phyloP scores from a whole-genome alignment of 2,113 vertebrate species.

The Puffinus mauretanicus region DNA sequence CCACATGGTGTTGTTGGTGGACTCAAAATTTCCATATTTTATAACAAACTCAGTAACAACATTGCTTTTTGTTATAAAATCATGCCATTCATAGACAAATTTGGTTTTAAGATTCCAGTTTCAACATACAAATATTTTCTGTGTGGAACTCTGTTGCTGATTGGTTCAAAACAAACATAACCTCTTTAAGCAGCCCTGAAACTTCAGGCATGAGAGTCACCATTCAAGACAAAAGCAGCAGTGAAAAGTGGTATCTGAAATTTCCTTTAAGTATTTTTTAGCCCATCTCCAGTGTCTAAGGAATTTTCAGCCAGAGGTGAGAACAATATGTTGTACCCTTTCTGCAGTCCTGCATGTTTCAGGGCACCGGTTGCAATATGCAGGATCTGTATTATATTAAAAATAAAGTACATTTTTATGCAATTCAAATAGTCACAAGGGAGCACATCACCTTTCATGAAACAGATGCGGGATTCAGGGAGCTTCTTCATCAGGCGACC shows the following conservation, averaged over 20 bases:
- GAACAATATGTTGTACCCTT: neutral
- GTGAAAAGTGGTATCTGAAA: neutral
- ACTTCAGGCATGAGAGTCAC: neutral
- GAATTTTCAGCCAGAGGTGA: neutral
- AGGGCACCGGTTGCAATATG: neutral
- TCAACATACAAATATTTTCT: neutral
- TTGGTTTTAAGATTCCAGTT: neutral
- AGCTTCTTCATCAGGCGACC: slow-evolving; percentile 79
- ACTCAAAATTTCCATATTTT: neutral
- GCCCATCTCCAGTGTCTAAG: neutral
- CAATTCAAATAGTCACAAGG: neutral
- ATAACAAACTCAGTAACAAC: neutral
- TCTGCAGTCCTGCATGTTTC: neutral
- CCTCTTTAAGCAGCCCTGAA: neutral
- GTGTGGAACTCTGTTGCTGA: neutral
- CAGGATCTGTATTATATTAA: neutral
- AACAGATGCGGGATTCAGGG: slow-evolving; percentile 80
- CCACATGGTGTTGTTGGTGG: neutral
- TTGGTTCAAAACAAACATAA: neutral
- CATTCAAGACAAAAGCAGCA: neutral
- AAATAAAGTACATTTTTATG: neutral
- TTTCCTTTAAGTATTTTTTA: neutral
- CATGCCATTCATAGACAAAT: neutral
- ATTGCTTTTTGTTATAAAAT: neutral
- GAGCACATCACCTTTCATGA: slow-evolving; percentile 77